Base-by-base conservation (phyloP, 1,140 invertebrate genomes). In the Trichomalopsis sarcophagae region DNA sequence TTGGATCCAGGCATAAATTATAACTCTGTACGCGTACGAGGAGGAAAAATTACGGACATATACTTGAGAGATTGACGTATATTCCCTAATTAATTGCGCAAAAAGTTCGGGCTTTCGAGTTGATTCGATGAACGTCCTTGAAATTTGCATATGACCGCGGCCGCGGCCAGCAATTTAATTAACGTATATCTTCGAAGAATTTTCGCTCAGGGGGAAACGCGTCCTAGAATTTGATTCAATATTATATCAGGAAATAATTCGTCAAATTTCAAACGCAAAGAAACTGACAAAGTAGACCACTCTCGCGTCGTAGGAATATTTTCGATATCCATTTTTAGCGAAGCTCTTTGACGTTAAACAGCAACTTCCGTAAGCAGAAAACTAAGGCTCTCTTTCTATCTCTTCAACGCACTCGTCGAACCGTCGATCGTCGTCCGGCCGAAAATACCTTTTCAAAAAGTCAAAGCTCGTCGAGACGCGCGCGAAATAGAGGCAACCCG, bases 401-500 rank as follows among this genome's bases (percentile, higher is more conserved):
- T 44, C 40, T 44, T 44, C 9, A 44, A 44, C 9, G 40, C 40
- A 44, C 40, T 44, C 9, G 9, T 14, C 10, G 9, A 73, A 33
- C 5, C 3, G 27, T 73, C 27, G 33, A 73, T 30, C 11, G 11
- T 73, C 62, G 62, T 17, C 7, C 47, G 17, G 66, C 4, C 6
- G 44, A 80, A 80, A 80, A 80, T 80, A 44, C 4, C 30, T 40
- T 11, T 80, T 66, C 10, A 27, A 30, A 80, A 40, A 30, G 55
- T 21, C 27, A 23, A 27, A 77, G 23, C 11, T 4, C 33, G 44
- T 47, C 11, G 23, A n/a, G 11, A 14, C n/a, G n/a, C 11, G 13
- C 62, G 13, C 80, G 36, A 83, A 82, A 82, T 82, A 36, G 27
- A 74, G 50, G 23, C 30, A 17, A 55, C 33, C 11, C n/a, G 80